These are phyloP conservation scores for Pseudeuparius sepicola DNA, from an alignment of 2,888 invertebrate genomes.

Conservation along the genomic window DNA sequence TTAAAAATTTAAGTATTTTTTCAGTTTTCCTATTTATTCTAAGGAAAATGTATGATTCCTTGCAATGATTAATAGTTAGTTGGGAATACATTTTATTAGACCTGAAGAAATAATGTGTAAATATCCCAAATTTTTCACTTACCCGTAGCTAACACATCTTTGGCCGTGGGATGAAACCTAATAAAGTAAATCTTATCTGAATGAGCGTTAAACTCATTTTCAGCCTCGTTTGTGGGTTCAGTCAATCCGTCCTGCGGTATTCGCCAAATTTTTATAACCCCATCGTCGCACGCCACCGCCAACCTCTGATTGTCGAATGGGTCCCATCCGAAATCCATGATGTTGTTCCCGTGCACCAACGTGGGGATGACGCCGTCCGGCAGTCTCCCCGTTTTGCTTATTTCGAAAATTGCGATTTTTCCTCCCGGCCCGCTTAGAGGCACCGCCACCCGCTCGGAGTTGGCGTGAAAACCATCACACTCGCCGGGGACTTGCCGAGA, in stretches of 20 bases:
- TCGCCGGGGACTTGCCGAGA: conserved; percentile 89
- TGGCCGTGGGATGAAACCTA: conserved; percentile 82
- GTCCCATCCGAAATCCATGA: conserved; percentile 93
- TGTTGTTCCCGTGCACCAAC: conserved; percentile 79
- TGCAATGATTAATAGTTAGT: too few species aligned
- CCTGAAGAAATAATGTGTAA: too few species aligned
- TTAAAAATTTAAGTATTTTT: too few species aligned
- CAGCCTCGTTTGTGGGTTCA: conserved; percentile 71
- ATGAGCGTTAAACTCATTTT: conserved; percentile 63
- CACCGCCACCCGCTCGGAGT: conserved; percentile 78
- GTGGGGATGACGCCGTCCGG: conserved; percentile 76
- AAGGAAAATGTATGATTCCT: too few species aligned
- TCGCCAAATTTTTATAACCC: conserved; percentile 40
- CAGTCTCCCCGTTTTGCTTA: conserved; percentile 64
- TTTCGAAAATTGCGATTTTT: conserved; percentile 75
- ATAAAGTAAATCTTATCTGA: conserved; percentile 87
- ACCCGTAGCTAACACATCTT: conserved; percentile 73
- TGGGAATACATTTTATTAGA: too few species aligned
- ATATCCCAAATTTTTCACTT: too few species aligned
- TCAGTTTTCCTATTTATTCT: too few species aligned
- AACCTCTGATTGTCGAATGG: conserved; percentile 73
- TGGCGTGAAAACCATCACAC: conserved; percentile 88
- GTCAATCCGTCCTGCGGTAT: conserved; percentile 43
- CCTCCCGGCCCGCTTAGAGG: conserved; percentile 87
- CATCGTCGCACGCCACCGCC: conserved; percentile 86